Conservation (phyloP, 2,888 invertebrate species). For the Drosophila algonquin region DNA sequence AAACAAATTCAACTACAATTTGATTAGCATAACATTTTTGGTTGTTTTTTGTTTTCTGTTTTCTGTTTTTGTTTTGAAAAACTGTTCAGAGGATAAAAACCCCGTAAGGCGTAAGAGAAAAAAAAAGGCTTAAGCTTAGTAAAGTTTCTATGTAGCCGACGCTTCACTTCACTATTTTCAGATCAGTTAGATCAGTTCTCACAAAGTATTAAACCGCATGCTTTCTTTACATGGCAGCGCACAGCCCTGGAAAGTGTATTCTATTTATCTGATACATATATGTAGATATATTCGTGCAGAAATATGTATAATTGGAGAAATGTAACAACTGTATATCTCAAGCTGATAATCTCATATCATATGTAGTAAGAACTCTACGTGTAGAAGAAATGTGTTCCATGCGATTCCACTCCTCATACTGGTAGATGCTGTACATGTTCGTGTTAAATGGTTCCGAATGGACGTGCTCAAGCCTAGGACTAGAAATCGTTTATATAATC, state of each 20-base stretch:
- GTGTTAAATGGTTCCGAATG: slow-evolving; percentile 14
- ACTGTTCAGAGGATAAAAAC: slow-evolving; percentile 30
- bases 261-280: slow-evolving; percentile 20
- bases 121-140: slow-evolving; percentile 29
- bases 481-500: slow-evolving; percentile 44
- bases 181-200: slow-evolving; percentile 29
- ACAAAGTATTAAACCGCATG: slow-evolving; percentile 50
- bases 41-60: slow-evolving; percentile 57
- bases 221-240: slow-evolving; percentile 61
- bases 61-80: slow-evolving; percentile 34
- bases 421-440: slow-evolving; percentile 6
- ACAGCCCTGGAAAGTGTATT: slow-evolving; percentile 70
- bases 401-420: slow-evolving; percentile 12
- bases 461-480: slow-evolving; percentile 50
- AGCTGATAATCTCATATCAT: slow-evolving; percentile 31
- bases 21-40: slow-evolving; percentile 77
- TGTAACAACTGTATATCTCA: slow-evolving; percentile 2
- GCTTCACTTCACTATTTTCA: slow-evolving; percentile 31
- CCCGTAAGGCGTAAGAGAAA: slow-evolving; percentile 5
- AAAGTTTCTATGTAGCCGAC: slow-evolving; percentile 29
- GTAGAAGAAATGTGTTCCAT: neutral
- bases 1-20: slow-evolving; percentile 66
- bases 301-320: slow-evolving; percentile 1
- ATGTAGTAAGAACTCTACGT: neutral
- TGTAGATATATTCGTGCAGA: neutral